phyloP scores from a whole-genome alignment of 2,888 invertebrate genomes.

The Chymomyza amoena region DNA sequence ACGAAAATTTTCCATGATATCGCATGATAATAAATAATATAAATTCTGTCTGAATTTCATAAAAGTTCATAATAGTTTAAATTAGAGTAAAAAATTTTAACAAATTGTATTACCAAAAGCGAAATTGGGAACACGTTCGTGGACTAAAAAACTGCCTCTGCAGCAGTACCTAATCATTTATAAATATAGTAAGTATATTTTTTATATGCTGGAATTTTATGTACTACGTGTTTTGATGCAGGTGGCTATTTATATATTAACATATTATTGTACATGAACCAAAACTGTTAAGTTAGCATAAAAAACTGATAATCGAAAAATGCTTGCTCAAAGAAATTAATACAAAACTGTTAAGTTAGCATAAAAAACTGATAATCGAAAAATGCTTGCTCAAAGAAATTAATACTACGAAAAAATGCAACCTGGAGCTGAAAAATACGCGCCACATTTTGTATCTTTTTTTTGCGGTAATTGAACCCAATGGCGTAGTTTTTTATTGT shows the following conservation, averaged over 20 bases:
- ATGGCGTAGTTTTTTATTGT: conserved; percentile 37
- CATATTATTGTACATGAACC: conserved; percentile 31
- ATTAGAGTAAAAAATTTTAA: too few species aligned
- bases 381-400: not conserved
- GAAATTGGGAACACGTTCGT: conserved; percentile 1
- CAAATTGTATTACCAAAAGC: not conserved
- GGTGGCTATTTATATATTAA: conserved; percentile 38
- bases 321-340: not conserved
- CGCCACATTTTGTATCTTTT: conserved; percentile 13
- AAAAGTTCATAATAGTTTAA: too few species aligned
- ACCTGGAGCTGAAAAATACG: conserved; percentile 18
- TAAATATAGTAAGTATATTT: conserved; percentile 8
- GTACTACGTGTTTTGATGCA: conserved; percentile 32
- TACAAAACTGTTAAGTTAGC: conserved; percentile 30
- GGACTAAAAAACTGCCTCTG: conserved; percentile 3
- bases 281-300: conserved; percentile 30
- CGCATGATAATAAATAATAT: too few species aligned
- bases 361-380: conserved; percentile 24
- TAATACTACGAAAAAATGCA: conserved; percentile 21
- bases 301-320: conserved; percentile 22
- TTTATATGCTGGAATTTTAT: not conserved
- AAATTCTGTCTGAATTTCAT: too few species aligned
- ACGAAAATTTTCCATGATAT: too few species aligned
- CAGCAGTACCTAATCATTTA: conserved; percentile 41
- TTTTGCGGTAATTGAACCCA: conserved; percentile 35